These are phyloP conservation scores for cat (Felis catus) DNA, from an alignment of 2,113 vertebrate species.

Conservation along the genomic window DNA sequence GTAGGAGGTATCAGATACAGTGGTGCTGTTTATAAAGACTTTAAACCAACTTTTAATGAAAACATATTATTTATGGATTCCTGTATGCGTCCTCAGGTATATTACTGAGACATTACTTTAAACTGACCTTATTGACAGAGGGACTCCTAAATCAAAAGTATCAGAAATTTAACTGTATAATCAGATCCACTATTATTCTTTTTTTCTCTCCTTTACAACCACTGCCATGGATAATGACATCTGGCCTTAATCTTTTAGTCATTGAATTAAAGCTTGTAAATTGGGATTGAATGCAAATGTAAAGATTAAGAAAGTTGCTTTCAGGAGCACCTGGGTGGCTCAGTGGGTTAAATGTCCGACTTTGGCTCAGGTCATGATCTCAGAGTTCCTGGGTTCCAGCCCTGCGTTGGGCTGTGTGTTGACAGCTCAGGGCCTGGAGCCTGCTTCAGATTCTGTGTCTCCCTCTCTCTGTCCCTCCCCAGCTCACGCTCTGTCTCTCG, in stretches of 20 bases:
- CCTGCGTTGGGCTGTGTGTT: no score
- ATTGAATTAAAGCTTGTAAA: constrained; percentile 65
- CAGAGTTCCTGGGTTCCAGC: no score
- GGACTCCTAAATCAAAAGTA: background rate
- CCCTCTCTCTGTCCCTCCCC: no score
- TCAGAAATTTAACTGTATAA: constrained; percentile 46
- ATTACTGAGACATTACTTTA: constrained; percentile 24
- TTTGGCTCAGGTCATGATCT: no score
- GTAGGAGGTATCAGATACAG: background rate
- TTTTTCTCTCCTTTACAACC: constrained; percentile 53
- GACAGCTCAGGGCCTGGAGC: no score
- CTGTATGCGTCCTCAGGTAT: background rate
- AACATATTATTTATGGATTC: background rate
- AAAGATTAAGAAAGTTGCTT: constrained; percentile 75
- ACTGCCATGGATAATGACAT: constrained; percentile 39
- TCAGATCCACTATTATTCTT: constrained; percentile 41
- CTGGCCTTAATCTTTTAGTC: constrained; percentile 73
- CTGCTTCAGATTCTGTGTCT: no score
- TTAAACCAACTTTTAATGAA: constrained; percentile 15
- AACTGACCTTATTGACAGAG: background rate
- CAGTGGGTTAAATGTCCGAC: no score
- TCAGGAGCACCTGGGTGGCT: background rate
- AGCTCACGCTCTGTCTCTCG: no score
- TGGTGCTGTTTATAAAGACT: constrained; percentile 21
- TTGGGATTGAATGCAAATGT: constrained; percentile 73